Conservation (phyloP, 2,888 invertebrate species). For the Nipponacmea schrenckii region DNA sequence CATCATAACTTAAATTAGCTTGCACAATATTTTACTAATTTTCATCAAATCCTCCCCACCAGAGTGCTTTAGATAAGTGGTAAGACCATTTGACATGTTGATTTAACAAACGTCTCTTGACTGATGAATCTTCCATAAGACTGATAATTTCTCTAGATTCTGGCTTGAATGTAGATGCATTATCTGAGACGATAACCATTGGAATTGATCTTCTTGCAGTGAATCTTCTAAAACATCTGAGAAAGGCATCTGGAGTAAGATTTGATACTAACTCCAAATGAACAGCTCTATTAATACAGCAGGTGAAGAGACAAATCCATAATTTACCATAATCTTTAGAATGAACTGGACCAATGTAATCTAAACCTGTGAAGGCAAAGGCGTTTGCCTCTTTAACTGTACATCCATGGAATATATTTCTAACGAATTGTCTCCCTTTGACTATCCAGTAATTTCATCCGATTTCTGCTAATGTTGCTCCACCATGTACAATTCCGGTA, state of each 20-base stretch:
- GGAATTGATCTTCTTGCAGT: not conserved
- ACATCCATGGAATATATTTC: not conserved
- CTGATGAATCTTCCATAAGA: not conserved
- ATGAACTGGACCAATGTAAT: constrained; percentile 15
- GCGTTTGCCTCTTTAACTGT: not conserved
- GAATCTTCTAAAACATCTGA: constrained; percentile 18
- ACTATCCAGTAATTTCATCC: not conserved
- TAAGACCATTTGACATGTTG: constrained; percentile 12
- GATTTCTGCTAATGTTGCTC: not conserved
- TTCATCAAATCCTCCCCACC: constrained; percentile 21
- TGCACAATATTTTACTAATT: not conserved
- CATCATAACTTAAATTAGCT: not conserved
- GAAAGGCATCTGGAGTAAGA: constrained; percentile 11
- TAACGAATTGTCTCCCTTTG: not conserved
- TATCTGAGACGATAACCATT: constrained; percentile 12
- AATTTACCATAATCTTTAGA: not conserved
- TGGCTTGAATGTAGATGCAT: constrained; percentile 11
- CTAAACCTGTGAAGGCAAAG: constrained; percentile 10
- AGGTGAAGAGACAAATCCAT: constrained; percentile 14
- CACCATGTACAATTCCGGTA: not conserved
- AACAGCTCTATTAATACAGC: constrained; percentile 5
- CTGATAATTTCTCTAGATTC: not conserved
- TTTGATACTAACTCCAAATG: constrained; percentile 14
- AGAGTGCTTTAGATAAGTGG: constrained; percentile 9
- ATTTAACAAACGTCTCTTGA: not conserved